Percentiles rank a stretch among this genome's conserved stretches.
These are phyloP conservation scores for Galleria mellonella DNA, from an alignment of 1,140 invertebrate species.

Conservation along the genomic window DNA sequence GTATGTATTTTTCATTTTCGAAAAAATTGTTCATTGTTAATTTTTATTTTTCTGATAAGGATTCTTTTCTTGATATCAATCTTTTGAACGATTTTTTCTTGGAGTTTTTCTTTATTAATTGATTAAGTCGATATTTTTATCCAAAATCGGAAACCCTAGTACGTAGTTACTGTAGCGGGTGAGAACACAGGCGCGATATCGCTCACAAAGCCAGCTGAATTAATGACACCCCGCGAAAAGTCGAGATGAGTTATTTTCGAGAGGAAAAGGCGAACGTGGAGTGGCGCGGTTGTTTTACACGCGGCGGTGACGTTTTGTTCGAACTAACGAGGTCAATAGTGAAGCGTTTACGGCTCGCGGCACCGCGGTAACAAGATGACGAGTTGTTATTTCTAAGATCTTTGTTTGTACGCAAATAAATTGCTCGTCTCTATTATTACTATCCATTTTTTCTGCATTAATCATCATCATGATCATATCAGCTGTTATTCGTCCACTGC, in stretches of 20 bases:
- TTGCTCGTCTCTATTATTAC: neutral
- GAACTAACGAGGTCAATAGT: slow-evolving; percentile 72
- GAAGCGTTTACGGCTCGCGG: slow-evolving; percentile 42
- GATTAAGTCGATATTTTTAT: no score
- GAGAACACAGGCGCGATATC: neutral
- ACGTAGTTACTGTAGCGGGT: no score
- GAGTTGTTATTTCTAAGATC: slow-evolving; percentile 33
- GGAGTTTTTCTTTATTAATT: no score
- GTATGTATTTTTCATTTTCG: no score
- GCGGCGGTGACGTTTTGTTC: slow-evolving; percentile 52
- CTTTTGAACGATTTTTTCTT: no score
- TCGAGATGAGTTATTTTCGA: slow-evolving; percentile 72
- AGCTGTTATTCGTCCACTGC: no score
- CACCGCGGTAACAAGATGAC: slow-evolving; percentile 48
- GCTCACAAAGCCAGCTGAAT: slow-evolving; percentile 44
- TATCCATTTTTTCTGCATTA: no score
- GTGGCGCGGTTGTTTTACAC: slow-evolving; percentile 67
- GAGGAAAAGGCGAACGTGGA: slow-evolving; percentile 69
- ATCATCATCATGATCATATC: neutral
- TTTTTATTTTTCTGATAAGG: no score
- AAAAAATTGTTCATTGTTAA: no score
- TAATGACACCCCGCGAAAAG: slow-evolving; percentile 71
- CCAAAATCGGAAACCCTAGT: no score
- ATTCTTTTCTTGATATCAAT: no score
- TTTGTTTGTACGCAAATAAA: neutral